phyloP scores from a whole-genome alignment of 2,797 vertebrate species.

The Enoplosus armatus region DNA sequence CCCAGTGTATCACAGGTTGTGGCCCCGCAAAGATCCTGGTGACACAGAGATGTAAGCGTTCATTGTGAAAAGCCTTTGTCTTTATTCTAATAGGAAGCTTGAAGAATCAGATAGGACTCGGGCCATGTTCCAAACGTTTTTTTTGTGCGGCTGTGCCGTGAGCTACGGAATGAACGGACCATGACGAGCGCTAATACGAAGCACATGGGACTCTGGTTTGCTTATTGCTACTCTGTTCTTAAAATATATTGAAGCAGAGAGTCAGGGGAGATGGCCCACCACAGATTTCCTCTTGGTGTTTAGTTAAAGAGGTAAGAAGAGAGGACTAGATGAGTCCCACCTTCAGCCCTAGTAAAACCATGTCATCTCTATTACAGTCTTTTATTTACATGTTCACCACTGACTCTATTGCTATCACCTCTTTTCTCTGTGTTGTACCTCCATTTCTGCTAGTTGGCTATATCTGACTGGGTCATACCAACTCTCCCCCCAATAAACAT shows the following conservation, averaged over 20 bases:
- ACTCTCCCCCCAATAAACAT: not conserved
- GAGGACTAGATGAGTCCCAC: conserved; percentile 28
- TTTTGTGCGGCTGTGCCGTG: conserved; percentile 16
- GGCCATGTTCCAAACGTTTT: conserved; percentile 13
- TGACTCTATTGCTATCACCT: not conserved
- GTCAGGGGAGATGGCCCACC: conserved; percentile 24
- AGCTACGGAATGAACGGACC: conserved; percentile 35
- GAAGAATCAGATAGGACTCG: conserved; percentile 8
- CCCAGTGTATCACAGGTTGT: conserved; percentile 96
- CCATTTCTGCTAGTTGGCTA: not conserved
- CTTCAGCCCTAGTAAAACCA: conserved; percentile 33
- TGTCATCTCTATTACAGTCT: not conserved
- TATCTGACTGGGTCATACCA: not conserved
- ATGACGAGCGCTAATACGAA: conserved; percentile 50
- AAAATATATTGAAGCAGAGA: conserved; percentile 39
- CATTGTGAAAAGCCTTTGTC: not conserved
- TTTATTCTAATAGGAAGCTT: not conserved
- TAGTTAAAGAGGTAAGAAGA: conserved; percentile 32
- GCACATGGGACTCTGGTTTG: conserved; percentile 53
- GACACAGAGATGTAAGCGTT: conserved; percentile 33
- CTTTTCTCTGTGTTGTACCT: not conserved
- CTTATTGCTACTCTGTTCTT: conserved; percentile 49
- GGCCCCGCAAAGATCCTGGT: conserved; percentile 94
- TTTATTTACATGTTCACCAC: not conserved
- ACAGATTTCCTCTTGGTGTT: conserved; percentile 37